Evolutionary conservation across 2,113 vertebrate genomes (phyloP).

Genomic region (Capreolus pygargus): DNA sequence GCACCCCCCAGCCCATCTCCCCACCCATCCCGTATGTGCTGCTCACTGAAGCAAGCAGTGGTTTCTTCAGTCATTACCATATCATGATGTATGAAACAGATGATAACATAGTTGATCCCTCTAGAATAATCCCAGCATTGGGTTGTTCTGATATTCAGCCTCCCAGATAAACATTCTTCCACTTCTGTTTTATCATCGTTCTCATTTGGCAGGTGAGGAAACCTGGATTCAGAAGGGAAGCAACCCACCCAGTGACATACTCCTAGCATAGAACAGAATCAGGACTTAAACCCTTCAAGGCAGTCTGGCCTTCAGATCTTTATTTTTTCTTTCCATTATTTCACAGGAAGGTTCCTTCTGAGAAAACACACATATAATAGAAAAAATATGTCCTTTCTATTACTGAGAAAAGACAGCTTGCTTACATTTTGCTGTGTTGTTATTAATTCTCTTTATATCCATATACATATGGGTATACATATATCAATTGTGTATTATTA

Average conservation of each 20-base stretch:
- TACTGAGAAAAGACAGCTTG: neutral
- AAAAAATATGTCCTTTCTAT: neutral
- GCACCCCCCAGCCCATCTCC: accelerated
- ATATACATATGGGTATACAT: neutral
- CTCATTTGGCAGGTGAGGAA: neutral
- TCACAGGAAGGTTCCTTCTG: neutral
- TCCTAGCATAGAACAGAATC: neutral
- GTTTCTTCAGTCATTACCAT: neutral
- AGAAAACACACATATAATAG: neutral
- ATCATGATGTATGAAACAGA: neutral
- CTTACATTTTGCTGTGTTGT: neutral
- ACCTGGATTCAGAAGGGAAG: neutral
- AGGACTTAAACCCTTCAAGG: neutral
- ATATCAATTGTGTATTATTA: neutral
- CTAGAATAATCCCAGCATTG: neutral
- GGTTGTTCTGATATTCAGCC: neutral
- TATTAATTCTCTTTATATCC: neutral
- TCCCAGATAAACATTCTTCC: neutral
- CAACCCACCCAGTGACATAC: too few species aligned
- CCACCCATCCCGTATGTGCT: accelerated
- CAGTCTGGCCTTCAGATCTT: neutral
- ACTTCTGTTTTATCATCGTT: neutral
- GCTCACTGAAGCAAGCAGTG: neutral
- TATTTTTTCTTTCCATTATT: neutral
- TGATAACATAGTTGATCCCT: accelerated